Evolutionary conservation across 2,888 invertebrate species (phyloP), one percentile per base, ranked within the genome.

Genomic region (Latrodectus hesperus): DNA sequence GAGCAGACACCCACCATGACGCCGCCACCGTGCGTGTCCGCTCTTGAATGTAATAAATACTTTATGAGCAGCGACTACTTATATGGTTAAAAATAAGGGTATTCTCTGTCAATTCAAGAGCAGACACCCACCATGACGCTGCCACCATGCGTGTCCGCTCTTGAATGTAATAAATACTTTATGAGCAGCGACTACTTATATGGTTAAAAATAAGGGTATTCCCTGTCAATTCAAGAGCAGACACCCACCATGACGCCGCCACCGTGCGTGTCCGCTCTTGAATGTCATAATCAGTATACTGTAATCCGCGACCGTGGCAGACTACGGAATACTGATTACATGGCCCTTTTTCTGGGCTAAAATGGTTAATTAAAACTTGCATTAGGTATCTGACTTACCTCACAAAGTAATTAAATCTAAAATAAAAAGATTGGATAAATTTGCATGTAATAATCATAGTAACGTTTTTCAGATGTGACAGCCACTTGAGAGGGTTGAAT

Each of bases 181-280:
- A 68, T 68, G 26, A 68, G 68, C 26, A 68, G 68, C 26, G 9
- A 26, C 26, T 9, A 26, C 22, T 5, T 68, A 68, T 11, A 26
- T 68, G 26, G 17, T 68, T 68, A 68, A 68, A 68, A 68, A 68
- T 68, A 68, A 10, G 26, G 68, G 11, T 68, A 22, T 22, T 68
- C 22, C 22, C 5, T 67, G 67, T 67, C 22, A 67, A 17, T 38
- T 38, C 38, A 38, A 38, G 38, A 38, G 38, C 6, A 38, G 5
- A 38, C 38, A 38, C 38, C 1, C 38, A 38, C 4, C 5, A 38
- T 38, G 4, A 6, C 4, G 38, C 12, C 22, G 0, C 67, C 26
- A 67, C 9, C 67, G 67, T 22, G 60, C 8, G 60, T 17, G 67
- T 67, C 11, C n/a, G 67, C 26, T 17, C 67, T 67, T 67, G 67